phyloP scores from a whole-genome alignment of 2,113 vertebrate species.

The Gorsachius goisagi region DNA sequence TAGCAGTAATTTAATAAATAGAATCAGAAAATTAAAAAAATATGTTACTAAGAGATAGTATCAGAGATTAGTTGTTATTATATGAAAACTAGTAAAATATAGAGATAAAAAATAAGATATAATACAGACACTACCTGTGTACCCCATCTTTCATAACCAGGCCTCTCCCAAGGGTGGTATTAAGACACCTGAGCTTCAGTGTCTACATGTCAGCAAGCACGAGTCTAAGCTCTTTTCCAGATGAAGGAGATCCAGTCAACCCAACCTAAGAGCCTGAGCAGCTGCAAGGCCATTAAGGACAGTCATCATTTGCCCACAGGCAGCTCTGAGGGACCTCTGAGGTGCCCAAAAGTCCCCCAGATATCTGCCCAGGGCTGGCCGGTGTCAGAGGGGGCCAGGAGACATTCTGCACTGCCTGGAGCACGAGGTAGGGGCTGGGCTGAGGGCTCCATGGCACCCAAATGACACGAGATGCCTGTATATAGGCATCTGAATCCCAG shows the following conservation, averaged over 20 bases:
- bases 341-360: not conserved
- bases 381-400: not conserved
- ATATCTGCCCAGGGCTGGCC: not conserved
- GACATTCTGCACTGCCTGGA: not conserved
- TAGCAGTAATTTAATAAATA: not conserved
- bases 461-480: fast-evolving
- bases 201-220: not conserved
- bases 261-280: not conserved
- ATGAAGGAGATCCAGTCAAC: not conserved
- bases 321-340: not conserved
- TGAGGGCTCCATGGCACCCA: not conserved
- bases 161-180: not conserved
- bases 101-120: not conserved
- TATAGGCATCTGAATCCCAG: not conserved
- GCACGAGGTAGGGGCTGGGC: not conserved
- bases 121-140: not conserved
- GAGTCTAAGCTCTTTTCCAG: not conserved
- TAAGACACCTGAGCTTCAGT: not conserved
- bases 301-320: not conserved
- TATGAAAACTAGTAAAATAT: not conserved
- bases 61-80: not conserved
- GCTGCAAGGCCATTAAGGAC: not conserved
- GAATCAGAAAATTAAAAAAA: not conserved
- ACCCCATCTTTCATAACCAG: not conserved
- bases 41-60: not conserved